Base-by-base conservation (phyloP, 2,888 invertebrate species). In the Meteorus cinctellus region DNA sequence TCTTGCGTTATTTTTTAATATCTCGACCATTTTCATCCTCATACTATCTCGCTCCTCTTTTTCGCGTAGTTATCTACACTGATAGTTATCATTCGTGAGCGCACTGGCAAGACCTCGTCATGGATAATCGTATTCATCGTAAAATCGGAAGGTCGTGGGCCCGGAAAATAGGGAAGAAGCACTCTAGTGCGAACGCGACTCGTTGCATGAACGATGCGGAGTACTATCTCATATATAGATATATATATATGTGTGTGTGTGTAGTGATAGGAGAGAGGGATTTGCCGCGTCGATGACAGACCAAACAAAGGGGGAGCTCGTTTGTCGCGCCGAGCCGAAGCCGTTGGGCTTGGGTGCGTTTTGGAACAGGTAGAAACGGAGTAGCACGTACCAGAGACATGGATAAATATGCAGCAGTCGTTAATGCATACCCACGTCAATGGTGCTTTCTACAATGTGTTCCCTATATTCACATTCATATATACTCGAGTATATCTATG, bases 351-450 rank as follows among this genome's bases (percentile, higher is more conserved):
- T 71, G 59, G 41, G 27, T 75, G 55, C 71, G 48, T 75, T 71
- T 69, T 74, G 12, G 70, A 65, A 45, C 75, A 71, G 71, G 75
- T 75, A 66, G 31, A 59, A 71, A 71, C 27, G 41, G 51, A 59
- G 59, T 36, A 31, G 16, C 41, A 34, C 29, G 24, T 27, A 62
- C 29, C 51, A 48, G 48, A 66, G 34, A 75, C 60, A 55, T 69
- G 68, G 68, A 76, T 76, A 76, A 76, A 76, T 76, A 76, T 76
- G 72, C 72, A 76, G 68, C 27, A 67, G 76, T 68, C 60, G 59
- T 72, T 75, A 70, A 75, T 75, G 41, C 51, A 48, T 67, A 66
- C 55, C 51, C 51, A n/a, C 48, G 55, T 55, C 55, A 19, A 19
- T 29, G 55, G 55, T 36, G 41, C 45, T 29, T 63, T 45, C 24